Conservation (phyloP, 2,113 vertebrate species). For the Copsychus sechellarum region DNA sequence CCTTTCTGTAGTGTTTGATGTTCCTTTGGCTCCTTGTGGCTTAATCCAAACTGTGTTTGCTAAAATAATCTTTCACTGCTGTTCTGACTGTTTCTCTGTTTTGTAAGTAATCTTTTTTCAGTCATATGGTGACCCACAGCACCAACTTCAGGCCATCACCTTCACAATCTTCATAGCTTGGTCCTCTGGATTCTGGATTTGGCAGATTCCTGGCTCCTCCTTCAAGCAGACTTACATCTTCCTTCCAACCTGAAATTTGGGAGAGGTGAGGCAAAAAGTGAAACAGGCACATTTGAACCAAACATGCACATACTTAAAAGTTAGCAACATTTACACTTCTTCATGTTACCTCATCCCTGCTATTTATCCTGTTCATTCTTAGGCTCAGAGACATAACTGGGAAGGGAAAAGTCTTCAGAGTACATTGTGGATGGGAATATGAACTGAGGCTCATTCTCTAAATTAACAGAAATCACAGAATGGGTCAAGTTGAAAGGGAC, state of each 20-base stretch:
- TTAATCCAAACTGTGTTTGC: background rate
- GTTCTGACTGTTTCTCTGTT: background rate
- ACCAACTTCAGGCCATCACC: background rate
- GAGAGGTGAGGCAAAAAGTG: background rate
- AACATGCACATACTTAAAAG: fast-evolving
- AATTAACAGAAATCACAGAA: background rate
- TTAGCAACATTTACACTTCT: background rate
- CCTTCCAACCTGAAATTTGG: background rate
- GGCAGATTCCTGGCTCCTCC: background rate
- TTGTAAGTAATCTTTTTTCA: background rate
- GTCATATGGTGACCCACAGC: background rate
- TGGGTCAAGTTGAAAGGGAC: background rate
- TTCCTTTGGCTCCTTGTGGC: background rate
- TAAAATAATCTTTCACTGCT: background rate
- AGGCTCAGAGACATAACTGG: background rate
- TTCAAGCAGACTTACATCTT: background rate
- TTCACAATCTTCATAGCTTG: background rate
- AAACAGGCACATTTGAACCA: background rate
- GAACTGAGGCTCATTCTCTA: background rate
- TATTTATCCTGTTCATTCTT: background rate
- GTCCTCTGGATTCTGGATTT: background rate
- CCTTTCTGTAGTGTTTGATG: background rate
- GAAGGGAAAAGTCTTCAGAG: background rate
- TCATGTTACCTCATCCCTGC: background rate
- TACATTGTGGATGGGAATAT: background rate